Percentiles rank a stretch among this genome's conserved stretches.
Evolutionary conservation across 2,888 invertebrate species (phyloP).

Genomic region (Fabriciana adippe): DNA sequence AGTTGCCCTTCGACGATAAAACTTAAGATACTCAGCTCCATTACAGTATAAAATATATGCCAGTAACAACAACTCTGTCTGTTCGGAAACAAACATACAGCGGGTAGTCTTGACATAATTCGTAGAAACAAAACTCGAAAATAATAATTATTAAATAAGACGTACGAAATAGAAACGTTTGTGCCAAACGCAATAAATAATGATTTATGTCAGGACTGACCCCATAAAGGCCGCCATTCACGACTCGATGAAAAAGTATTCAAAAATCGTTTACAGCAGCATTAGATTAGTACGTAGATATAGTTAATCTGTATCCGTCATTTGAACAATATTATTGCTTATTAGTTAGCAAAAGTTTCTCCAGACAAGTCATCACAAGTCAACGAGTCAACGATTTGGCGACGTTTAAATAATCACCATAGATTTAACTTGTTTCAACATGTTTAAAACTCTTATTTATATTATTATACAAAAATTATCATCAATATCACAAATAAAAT

Average conservation of each 20-base stretch:
- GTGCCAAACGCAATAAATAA: conserved; percentile 33
- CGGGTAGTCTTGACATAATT: conserved; percentile 15
- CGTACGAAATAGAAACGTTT: conserved; percentile 22
- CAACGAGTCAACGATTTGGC: conserved; percentile 54
- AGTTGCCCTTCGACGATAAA: conserved; percentile 68
- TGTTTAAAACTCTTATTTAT: conserved; percentile 69
- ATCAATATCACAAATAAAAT: conserved; percentile 79
- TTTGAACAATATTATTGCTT: conserved; percentile 32
- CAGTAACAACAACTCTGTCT: conserved; percentile 69
- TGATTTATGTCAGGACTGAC: conserved; percentile 26
- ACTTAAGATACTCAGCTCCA: conserved; percentile 59
- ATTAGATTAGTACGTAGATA: conserved; percentile 13
- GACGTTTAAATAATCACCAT: conserved; percentile 63
- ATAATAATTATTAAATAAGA: conserved; percentile 20
- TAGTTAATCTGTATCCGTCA: conserved; percentile 11
- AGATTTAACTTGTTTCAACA: conserved; percentile 74
- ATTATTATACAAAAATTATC: conserved; percentile 73
- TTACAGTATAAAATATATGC: conserved; percentile 77
- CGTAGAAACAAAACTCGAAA: conserved; percentile 16
- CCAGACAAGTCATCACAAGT: conserved; percentile 5
- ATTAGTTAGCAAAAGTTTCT: conserved; percentile 12
- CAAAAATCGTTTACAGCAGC: conserved; percentile 3
- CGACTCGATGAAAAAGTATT: not conserved
- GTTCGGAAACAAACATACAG: conserved; percentile 25
- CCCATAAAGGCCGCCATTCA: conserved; percentile 4